Evolutionary conservation across 2,888 invertebrate species (phyloP), one percentile per base, ranked within the genome.

Genomic region (Cataglyphis livida): DNA sequence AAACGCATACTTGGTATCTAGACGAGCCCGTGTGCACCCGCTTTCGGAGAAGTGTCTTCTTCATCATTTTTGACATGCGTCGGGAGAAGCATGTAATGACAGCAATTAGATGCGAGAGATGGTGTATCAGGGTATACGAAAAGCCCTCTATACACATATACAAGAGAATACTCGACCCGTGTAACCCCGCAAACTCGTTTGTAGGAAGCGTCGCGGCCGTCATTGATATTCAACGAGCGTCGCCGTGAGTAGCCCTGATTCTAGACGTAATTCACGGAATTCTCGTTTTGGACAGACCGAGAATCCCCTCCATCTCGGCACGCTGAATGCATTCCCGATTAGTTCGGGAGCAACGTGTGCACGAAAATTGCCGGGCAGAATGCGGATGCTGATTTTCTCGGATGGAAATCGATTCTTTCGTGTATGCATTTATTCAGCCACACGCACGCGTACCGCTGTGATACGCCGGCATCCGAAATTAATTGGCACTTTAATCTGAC

Each of bases 221-320:
- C 87, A 85, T 90, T 90, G 81, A 81, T 90, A 90, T 90, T 90
- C 89, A 28, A 32, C 62, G 66, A 18, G 75, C 73, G 71, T 18
- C 59, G 59, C 62, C 68, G 73, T 84, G 90, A 90, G 87, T 90
- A 90, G 89, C 89, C 78, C 90, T 85, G 90, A 90, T 90, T 90
- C 90, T 90, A 89, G 89, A 90, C 90, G 86, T 87, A 90, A 90
- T 90, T 87, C 89, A 90, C 73, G 84, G 90, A 90, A 88, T 89
- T 87, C 87, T 90, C 87, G 83, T 89, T 88, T 87, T 76, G 84
- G 84, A 84, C 81, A 82, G 84, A 88, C 85, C 90, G 84, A 84
- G 83, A 85, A 81, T 83, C 83, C 82, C n/a, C 90, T 85, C 84
- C 82, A 84, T 81, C 74, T 84, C 65, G 21, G 59, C 32, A 83